Conservation (phyloP, 2,888 invertebrate genomes). For the Saturnia japonica region DNA sequence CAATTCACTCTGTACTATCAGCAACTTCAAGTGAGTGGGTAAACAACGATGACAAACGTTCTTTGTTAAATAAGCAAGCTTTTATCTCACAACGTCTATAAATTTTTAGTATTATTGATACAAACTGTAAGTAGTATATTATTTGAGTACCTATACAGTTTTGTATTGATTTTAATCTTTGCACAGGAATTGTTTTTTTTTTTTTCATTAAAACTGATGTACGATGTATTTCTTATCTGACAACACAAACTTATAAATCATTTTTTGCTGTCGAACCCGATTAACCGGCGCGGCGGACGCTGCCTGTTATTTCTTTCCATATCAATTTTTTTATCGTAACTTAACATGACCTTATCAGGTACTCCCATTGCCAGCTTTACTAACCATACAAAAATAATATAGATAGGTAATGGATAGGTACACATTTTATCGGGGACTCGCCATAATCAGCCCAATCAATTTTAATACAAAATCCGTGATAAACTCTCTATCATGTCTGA, state of each 20-base stretch:
- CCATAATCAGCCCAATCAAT: slow-evolving; percentile 69
- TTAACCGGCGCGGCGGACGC: slow-evolving; percentile 43
- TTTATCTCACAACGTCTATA: slow-evolving; percentile 40
- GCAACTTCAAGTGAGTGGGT: slow-evolving; percentile 52
- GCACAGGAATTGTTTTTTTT: slow-evolving; percentile 18
- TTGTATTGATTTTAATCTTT: slow-evolving; percentile 1
- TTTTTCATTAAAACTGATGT: slow-evolving; percentile 23
- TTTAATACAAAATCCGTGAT: slow-evolving; percentile 64
- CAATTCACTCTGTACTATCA: slow-evolving; percentile 42
- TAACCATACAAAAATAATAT: slow-evolving; percentile 60
- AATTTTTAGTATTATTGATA: neutral
- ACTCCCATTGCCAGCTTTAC: slow-evolving; percentile 56
- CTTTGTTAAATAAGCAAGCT: slow-evolving; percentile 62
- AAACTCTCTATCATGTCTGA: slow-evolving; percentile 51
- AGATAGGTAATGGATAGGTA: slow-evolving; percentile 35
- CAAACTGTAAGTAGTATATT: neutral
- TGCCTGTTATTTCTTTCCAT: slow-evolving; percentile 41
- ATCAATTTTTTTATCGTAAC: slow-evolving; percentile 41
- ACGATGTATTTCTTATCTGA: slow-evolving; percentile 26
- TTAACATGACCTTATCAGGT: slow-evolving; percentile 51
- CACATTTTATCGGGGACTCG: slow-evolving; percentile 46
- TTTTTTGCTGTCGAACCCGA: slow-evolving; percentile 39
- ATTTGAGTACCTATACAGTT: neutral
- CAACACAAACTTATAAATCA: slow-evolving; percentile 42
- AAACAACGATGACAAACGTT: slow-evolving; percentile 64